phyloP scores from a whole-genome alignment of 2,888 invertebrate genomes.

The Tubiluchus corallicola region DNA sequence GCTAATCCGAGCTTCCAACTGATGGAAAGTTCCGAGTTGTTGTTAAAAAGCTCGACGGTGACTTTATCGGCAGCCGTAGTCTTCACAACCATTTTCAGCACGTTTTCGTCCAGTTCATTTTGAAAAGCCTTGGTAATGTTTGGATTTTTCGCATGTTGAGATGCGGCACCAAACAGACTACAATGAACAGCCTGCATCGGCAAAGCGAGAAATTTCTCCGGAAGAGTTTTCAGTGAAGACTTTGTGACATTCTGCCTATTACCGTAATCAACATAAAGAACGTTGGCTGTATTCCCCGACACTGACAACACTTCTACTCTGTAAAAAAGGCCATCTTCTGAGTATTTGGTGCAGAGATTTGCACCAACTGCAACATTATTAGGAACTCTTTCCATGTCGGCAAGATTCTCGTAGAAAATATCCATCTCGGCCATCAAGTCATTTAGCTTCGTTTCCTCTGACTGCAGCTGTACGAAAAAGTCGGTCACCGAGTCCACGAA shows the following conservation, averaged over 20 bases:
- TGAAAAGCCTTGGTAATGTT: no score
- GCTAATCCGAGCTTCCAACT: no score
- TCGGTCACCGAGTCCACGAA: conserved; percentile 42
- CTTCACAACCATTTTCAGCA: not conserved
- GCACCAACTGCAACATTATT: no score
- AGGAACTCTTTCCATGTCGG: conserved; percentile 15
- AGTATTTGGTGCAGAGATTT: conserved; percentile 43
- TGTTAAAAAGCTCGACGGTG: not conserved
- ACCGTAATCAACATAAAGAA: conserved; percentile 46
- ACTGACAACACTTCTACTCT: conserved; percentile 39
- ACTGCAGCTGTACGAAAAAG: conserved; percentile 47
- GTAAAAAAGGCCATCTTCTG: conserved; percentile 46
- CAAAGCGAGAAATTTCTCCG: conserved; percentile 31
- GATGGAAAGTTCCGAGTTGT: not conserved
- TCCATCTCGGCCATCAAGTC: conserved; percentile 33
- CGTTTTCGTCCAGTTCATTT: not conserved
- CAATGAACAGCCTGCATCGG: conserved; percentile 21
- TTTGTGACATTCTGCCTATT: conserved; percentile 33
- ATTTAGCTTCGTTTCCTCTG: conserved; percentile 25
- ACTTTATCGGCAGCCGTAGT: not conserved
- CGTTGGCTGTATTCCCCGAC: conserved; percentile 34
- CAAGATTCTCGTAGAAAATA: conserved; percentile 12
- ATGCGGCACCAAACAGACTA: not conserved
- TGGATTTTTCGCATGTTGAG: not conserved
- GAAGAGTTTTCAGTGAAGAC: conserved; percentile 35